Conservation (phyloP, 2,113 vertebrate species). For the Pluvialis apricaria region DNA sequence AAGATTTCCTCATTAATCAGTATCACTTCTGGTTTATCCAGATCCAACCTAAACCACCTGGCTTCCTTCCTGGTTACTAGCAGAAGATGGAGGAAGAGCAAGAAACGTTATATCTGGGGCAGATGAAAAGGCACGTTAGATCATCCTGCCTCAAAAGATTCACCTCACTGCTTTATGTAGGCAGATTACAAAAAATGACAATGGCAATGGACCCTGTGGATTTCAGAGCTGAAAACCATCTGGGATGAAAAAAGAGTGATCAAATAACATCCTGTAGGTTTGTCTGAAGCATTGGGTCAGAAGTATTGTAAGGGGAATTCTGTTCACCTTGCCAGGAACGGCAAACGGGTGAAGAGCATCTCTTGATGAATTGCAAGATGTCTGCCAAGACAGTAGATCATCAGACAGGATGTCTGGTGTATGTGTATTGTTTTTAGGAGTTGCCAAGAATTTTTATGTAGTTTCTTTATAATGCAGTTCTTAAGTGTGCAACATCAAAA, state of each 20-base stretch:
- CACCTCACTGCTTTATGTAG: background rate
- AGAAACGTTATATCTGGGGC: background rate
- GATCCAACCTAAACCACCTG: background rate
- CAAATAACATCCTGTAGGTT: background rate
- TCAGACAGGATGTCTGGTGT: background rate
- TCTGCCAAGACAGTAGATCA: background rate
- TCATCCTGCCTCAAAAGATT: background rate
- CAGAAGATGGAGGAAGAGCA: background rate
- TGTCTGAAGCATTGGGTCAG: background rate
- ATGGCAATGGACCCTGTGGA: background rate
- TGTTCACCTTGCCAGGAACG: background rate
- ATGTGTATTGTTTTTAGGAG: background rate
- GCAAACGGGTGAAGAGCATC: background rate
- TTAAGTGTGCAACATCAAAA: background rate
- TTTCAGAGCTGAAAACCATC: background rate
- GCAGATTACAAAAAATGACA: background rate
- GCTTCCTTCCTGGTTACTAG: background rate
- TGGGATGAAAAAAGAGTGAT: background rate
- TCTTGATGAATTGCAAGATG: background rate
- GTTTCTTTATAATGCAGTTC: background rate
- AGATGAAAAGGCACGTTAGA: background rate
- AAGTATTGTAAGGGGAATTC: background rate
- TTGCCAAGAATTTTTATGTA: background rate
- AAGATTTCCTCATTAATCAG: background rate
- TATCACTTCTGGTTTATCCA: conserved; percentile 2